Evolutionary conservation across 1,140 invertebrate species (phyloP), one percentile per base, ranked within the genome.

Genomic region (Rhizoglyphus robini): DNA sequence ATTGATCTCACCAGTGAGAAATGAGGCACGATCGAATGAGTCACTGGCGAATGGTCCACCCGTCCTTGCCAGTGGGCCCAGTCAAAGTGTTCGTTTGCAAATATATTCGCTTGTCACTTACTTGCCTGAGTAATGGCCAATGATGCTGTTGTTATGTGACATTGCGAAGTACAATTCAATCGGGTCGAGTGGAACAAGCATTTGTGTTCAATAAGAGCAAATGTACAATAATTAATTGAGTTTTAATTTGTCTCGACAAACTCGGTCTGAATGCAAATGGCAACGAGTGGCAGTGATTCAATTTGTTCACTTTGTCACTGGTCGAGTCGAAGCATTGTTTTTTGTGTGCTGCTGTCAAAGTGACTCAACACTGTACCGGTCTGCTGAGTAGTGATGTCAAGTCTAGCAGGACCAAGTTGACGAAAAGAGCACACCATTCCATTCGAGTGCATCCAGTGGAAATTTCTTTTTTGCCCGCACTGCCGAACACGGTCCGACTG

Each of bases 391-490:
- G 18, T 18, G 18, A 41, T 18, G 36, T 8, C 20, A 8, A 23
- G 15, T 8, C 51, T 11, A 8, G 23, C 20, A 25, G 23, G 20
- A 54, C 15, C 8, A 32, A 27, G 20, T 54, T 25, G 51, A 54
- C 8, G 15, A 32, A 54, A 54, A 8, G 31, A 54, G 20, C 51
- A 32, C 23, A 32, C 8, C 8, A 32, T 54, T 54, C 51, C 51
- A 54, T 54, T 54, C 51, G 23, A 54, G 51, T 54, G 51, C 51
- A 54, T 54, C 51, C 20, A 54, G 23, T 54, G 51, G 51, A 54
- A 54, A 54, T 15, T 23, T 27, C 31, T 54, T 32, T 25, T 54
- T 54, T 25, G 51, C 51, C 5, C 20, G 20, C 31, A 54, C 23
- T 54, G 20, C 23, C 23, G 15, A 32, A 25, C 23, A 8, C 51